phyloP scores from a whole-genome alignment of 2,797 vertebrate genomes.

The Pangasius djambal region DNA sequence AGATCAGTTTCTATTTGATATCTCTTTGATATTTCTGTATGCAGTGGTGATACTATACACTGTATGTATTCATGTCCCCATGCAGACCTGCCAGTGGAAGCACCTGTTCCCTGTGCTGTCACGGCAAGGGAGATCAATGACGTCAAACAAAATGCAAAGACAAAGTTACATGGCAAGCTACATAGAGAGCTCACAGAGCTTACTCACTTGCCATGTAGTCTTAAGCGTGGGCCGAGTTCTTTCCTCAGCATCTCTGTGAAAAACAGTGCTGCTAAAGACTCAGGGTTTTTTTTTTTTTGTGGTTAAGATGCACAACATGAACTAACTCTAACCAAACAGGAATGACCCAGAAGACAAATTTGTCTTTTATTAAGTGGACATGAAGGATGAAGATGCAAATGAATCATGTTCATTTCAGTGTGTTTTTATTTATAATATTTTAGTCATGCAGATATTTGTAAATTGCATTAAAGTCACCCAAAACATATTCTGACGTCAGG shows the following conservation, averaged over 20 bases:
- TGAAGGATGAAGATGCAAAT: constrained; percentile 6
- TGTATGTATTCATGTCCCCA: constrained; percentile 7
- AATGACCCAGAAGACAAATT: background rate
- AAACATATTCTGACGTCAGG: background rate
- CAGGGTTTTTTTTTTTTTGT: constrained; percentile 17
- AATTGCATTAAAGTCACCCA: constrained; percentile 2
- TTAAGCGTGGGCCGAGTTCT: background rate
- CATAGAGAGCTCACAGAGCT: background rate
- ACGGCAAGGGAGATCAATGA: constrained; percentile 5
- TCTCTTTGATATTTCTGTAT: constrained; percentile 8
- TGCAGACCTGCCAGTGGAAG: background rate
- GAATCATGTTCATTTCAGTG: background rate
- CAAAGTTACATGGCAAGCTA: background rate
- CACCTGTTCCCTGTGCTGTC: constrained; percentile 6
- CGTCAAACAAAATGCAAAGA: background rate
- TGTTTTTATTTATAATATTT: constrained; percentile 13
- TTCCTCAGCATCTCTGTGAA: constrained; percentile 7
- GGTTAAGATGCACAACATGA: constrained; percentile 16
- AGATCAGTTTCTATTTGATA: constrained; percentile 11
- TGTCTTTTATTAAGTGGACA: constrained; percentile 9
- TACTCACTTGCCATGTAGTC: background rate
- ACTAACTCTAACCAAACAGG: background rate
- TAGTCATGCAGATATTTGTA: background rate
- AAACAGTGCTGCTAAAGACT: constrained; percentile 30
- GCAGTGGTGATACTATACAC: background rate